Evolutionary conservation across 2,113 vertebrate species (phyloP).

Genomic region (Cygnus buccinator): DNA sequence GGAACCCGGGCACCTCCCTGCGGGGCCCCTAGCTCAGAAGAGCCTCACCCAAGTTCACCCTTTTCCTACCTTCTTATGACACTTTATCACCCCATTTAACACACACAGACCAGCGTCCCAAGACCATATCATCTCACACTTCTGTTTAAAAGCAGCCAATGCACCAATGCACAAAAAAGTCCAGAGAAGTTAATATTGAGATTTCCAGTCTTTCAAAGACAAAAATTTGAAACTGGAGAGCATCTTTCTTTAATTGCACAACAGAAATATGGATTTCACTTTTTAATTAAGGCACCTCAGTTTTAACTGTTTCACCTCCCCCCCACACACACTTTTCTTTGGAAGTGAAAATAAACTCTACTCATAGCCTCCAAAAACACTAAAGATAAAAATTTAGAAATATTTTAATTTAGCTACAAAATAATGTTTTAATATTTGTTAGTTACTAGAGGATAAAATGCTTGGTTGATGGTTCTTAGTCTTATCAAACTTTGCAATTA

Average conservation of each 20-base stretch:
- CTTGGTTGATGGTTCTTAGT: neutral
- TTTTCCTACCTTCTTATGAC: neutral
- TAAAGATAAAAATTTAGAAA: neutral
- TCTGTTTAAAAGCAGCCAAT: neutral
- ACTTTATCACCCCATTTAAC: neutral
- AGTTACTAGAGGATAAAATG: neutral
- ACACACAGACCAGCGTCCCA: neutral
- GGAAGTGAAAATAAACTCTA: neutral
- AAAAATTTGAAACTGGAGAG: neutral
- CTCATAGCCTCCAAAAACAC: neutral
- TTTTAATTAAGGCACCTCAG: neutral
- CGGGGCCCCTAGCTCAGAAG: neutral
- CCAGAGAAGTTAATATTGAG: neutral
- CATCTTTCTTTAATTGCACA: neutral
- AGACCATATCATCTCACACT: neutral
- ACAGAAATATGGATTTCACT: neutral
- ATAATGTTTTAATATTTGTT: neutral
- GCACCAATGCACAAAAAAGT: neutral
- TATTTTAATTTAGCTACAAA: neutral
- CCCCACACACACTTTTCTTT: neutral
- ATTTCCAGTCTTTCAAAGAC: neutral
- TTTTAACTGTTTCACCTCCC: neutral
- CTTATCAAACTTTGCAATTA: neutral
- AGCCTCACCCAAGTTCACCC: neutral
- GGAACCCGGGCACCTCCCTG: neutral